Conservation (phyloP, 2,113 vertebrate species). For the Callocephalon fimbriatum region DNA sequence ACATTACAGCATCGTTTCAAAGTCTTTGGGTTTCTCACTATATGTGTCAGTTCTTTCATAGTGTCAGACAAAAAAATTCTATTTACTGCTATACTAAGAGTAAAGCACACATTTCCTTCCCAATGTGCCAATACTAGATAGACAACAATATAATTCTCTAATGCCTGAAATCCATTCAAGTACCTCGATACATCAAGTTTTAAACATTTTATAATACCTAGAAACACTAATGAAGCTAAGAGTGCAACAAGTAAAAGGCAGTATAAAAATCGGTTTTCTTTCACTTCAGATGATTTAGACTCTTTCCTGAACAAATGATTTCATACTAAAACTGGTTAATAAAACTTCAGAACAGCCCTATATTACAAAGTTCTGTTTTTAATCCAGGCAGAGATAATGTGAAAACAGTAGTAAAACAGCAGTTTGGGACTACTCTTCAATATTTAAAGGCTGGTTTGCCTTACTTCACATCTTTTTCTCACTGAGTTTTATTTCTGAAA, state of each 20-base stretch:
- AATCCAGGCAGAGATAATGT: neutral
- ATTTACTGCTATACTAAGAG: conserved; percentile 41
- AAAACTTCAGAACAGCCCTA: conserved; percentile 51
- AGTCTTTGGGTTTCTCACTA: neutral
- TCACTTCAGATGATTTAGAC: conserved; percentile 65
- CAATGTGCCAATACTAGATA: conserved; percentile 57
- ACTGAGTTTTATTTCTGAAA: neutral
- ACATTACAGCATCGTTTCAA: neutral
- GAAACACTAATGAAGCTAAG: conserved; percentile 74
- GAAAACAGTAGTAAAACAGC: neutral
- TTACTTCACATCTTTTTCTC: neutral
- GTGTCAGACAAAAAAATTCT: conserved; percentile 34
- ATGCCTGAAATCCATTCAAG: conserved; percentile 71
- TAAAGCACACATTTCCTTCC: conserved; percentile 60
- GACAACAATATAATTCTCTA: conserved; percentile 73
- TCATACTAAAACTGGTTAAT: conserved; percentile 68
- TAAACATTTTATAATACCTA: conserved; percentile 76
- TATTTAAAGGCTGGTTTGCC: neutral
- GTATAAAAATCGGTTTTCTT: conserved; percentile 74
- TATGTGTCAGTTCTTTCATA: neutral
- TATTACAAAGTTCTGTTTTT: conserved; percentile 13
- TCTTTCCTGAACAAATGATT: conserved; percentile 73
- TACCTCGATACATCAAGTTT: conserved; percentile 73
- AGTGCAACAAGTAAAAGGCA: conserved; percentile 63
- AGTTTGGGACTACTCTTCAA: neutral